phyloP scores from a whole-genome alignment of 2,797 vertebrate genomes.

The Diplodus sargus region DNA sequence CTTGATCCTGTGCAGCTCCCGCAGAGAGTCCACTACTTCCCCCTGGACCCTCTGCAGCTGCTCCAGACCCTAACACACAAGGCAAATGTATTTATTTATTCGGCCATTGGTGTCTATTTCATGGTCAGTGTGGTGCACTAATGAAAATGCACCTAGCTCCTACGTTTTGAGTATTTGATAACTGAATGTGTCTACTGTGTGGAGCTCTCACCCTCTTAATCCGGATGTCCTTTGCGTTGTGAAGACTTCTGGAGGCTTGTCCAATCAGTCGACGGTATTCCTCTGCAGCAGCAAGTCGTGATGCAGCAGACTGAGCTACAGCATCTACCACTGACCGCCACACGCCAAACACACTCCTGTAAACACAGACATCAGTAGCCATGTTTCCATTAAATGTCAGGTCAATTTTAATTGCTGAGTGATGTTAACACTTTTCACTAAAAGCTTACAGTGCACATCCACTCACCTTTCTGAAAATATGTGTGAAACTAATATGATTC shows the following conservation, averaged over 20 bases:
- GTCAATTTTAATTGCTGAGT: too few relatives aligned
- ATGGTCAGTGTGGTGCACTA: not conserved
- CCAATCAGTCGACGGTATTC: conserved; percentile 83
- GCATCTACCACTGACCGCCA: conserved; percentile 90
- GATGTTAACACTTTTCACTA: not conserved
- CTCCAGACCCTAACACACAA: conserved; percentile 84
- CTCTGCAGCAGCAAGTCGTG: conserved; percentile 84
- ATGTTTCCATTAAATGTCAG: not conserved
- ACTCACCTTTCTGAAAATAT: not conserved
- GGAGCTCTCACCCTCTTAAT: conserved; percentile 85
- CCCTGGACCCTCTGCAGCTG: conserved; percentile 87
- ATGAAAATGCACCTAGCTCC: not conserved
- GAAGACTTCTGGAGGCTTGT: conserved; percentile 81
- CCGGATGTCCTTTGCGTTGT: conserved; percentile 85
- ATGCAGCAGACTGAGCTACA: conserved; percentile 80
- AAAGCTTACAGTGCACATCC: not conserved
- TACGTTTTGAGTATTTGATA: too few relatives aligned
- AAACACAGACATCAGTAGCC: conserved; percentile 18
- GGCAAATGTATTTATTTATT: too few relatives aligned
- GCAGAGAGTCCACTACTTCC: conserved; percentile 88
- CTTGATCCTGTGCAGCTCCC: conserved; percentile 89
- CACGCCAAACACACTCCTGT: conserved; percentile 85
- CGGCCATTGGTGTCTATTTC: too few relatives aligned
- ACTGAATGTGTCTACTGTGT: not conserved
- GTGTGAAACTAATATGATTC: not conserved